These are phyloP conservation scores for Trichopria drosophilae DNA, from an alignment of 2,888 invertebrate species.

Conservation along the genomic window DNA sequence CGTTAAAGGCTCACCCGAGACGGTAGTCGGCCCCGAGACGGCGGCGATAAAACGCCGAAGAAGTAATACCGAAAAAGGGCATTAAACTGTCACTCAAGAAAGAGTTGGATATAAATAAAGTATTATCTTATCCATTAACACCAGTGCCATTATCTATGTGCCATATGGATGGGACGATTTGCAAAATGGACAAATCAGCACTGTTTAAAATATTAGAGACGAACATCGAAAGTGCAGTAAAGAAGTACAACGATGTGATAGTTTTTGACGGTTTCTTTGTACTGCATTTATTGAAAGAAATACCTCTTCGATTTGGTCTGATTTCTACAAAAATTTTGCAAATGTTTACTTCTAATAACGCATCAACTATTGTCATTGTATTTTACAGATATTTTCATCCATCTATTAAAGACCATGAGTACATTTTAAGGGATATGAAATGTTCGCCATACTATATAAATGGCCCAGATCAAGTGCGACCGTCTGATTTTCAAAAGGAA, in stretches of 20 bases:
- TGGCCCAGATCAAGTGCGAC: no score
- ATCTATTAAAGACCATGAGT: slow-evolving; percentile 14
- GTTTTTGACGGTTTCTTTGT: slow-evolving; percentile 32
- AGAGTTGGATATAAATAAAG: no score
- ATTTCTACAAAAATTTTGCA: slow-evolving; percentile 20
- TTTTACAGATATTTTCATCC: slow-evolving; percentile 16
- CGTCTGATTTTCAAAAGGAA: no score
- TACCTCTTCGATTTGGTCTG: slow-evolving; percentile 20
- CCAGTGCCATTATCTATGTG: slow-evolving; percentile 36
- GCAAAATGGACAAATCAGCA: slow-evolving; percentile 37
- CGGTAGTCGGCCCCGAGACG: no score
- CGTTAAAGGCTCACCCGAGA: no score
- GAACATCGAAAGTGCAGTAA: background rate
- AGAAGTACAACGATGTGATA: slow-evolving; percentile 18
- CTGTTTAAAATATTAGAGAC: slow-evolving; percentile 30
- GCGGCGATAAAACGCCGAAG: no score
- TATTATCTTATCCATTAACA: slow-evolving; percentile 33
- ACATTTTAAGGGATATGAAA: no score
- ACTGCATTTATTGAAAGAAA: slow-evolving; percentile 21
- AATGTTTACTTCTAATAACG: background rate
- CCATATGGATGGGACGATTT: slow-evolving; percentile 37
- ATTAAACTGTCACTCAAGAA: no score
- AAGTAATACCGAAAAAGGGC: no score
- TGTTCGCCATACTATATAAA: no score
- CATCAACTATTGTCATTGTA: background rate